These are phyloP conservation scores for Artibeus lituratus DNA, from an alignment of 2,797 vertebrate species.

Conservation along the genomic window DNA sequence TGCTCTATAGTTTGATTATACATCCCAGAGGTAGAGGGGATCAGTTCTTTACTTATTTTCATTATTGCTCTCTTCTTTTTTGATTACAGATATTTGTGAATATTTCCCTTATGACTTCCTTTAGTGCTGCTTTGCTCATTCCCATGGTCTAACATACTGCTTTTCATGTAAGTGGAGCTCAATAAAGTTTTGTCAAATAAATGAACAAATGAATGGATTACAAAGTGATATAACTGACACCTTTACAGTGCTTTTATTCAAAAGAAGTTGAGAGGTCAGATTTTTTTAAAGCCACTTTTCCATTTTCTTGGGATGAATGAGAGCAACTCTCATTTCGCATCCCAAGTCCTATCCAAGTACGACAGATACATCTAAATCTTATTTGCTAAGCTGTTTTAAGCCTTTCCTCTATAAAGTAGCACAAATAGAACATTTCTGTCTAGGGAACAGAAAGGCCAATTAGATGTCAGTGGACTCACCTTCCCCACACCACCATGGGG, in stretches of 20 bases:
- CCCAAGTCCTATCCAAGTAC: not conserved
- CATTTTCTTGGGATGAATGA: not conserved
- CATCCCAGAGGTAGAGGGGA: not conserved
- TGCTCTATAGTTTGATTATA: not conserved
- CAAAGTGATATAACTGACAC: not conserved
- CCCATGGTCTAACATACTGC: not conserved
- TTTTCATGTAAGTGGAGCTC: not conserved
- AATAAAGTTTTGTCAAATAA: not conserved
- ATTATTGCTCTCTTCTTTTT: not conserved
- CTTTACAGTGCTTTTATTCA: not conserved
- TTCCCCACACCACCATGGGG: not conserved
- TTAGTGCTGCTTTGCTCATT: not conserved
- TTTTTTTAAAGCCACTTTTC: not conserved
- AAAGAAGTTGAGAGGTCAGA: conserved; percentile 1
- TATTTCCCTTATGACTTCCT: not conserved
- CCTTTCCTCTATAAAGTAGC: not conserved
- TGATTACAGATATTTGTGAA: not conserved
- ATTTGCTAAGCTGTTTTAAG: conserved; percentile 36
- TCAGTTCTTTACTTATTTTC: not conserved
- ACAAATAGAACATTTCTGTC: not conserved
- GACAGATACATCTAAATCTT: not conserved
- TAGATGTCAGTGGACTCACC: not conserved
- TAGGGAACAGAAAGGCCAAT: conserved; percentile 15
- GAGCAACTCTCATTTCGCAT: not conserved
- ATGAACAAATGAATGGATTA: not conserved